phyloP scores from a whole-genome alignment of 1,140 invertebrate genomes.

The Drosophila prosaltans region DNA sequence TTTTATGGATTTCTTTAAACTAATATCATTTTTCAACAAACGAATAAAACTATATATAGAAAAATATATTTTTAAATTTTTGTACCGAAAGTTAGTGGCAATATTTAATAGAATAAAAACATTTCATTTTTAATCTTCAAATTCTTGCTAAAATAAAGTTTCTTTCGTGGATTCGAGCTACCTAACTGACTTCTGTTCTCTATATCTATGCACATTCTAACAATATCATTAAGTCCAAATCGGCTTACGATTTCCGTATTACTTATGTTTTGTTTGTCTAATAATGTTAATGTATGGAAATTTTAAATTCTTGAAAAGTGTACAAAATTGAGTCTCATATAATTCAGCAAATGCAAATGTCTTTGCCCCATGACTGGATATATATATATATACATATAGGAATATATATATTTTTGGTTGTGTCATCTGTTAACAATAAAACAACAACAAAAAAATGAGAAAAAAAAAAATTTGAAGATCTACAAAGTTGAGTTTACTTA shows the following conservation, averaged over 20 bases:
- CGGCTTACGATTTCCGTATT: background rate
- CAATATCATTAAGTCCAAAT: background rate
- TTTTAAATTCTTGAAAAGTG: background rate
- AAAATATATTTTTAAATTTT: no score
- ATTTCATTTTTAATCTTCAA: no score
- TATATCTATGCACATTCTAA: no score
- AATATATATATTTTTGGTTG: background rate
- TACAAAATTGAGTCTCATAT: background rate
- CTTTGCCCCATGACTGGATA: constrained; percentile 9
- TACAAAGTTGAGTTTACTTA: background rate
- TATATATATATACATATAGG: background rate
- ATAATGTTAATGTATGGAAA: constrained; percentile 1
- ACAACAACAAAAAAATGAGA: constrained; percentile 26
- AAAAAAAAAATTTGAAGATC: background rate
- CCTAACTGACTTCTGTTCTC: no score
- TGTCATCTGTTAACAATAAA: constrained; percentile 71
- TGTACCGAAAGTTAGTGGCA: no score
- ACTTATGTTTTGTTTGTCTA: no score
- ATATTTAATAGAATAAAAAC: no score
- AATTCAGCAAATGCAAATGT: constrained; percentile 6
- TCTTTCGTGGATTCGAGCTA: no score
- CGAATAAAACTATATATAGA: no score
- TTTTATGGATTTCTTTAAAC: no score
- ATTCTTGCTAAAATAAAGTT: no score
- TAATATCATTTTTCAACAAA: no score